A percentile compares a stretch with the other conserved stretches of the same genome.
These are phyloP conservation scores for Rhagoletis zephyria DNA, from an alignment of 1,140 invertebrate genomes.

Conservation along the genomic window DNA sequence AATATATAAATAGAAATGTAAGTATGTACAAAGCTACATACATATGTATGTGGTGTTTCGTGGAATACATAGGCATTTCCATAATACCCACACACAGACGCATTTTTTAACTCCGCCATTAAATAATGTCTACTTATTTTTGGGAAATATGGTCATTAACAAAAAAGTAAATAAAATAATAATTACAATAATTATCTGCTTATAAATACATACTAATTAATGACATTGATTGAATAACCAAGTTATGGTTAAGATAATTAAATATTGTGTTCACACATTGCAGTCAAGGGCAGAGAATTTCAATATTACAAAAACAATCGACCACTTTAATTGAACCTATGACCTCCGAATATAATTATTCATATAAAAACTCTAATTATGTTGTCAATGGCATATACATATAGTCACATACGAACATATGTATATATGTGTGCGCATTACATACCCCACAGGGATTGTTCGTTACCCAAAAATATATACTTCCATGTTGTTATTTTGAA, in stretches of 20 bases:
- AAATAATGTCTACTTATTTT: too few species aligned
- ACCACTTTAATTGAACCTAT: background rate
- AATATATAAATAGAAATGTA: too few species aligned
- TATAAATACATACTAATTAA: background rate
- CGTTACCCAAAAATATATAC: too few species aligned
- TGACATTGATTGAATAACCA: background rate
- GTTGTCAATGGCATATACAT: too few species aligned
- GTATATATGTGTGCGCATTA: too few species aligned
- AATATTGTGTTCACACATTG: background rate
- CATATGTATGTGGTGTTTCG: background rate
- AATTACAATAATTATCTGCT: constrained; percentile 28
- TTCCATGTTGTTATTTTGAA: too few species aligned
- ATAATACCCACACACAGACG: too few species aligned
- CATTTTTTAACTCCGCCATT: too few species aligned
- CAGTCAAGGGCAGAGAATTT: background rate
- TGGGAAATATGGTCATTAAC: background rate
- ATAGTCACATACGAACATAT: too few species aligned
- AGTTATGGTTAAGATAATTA: background rate
- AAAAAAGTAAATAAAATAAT: background rate
- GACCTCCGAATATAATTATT: background rate
- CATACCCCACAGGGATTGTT: too few species aligned
- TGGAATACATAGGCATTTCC: too few species aligned
- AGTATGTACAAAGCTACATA: background rate
- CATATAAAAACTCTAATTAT: too few species aligned
- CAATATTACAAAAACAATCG: background rate